Conservation (phyloP, 2,113 vertebrate species). For the Limnothrissa miodon region DNA sequence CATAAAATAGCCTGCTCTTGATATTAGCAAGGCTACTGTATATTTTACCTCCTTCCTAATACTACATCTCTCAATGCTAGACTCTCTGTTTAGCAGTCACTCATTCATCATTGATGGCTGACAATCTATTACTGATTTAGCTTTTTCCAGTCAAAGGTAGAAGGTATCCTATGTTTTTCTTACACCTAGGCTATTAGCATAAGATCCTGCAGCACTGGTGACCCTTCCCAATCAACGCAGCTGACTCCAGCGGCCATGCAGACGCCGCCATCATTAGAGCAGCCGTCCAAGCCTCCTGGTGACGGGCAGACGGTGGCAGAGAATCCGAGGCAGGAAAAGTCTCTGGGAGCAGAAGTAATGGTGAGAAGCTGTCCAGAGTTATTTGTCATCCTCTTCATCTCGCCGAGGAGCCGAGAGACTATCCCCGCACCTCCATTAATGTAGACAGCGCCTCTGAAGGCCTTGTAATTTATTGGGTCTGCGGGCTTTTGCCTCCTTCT, state of each 20-base stretch:
- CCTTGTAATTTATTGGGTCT: conserved; percentile 69
- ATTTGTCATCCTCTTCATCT: conserved; percentile 71
- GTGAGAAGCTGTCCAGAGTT: conserved; percentile 62
- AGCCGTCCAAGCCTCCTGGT: neutral
- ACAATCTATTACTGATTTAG: neutral
- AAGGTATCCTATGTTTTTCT: neutral
- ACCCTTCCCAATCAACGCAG: neutral
- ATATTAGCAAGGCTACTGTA: neutral
- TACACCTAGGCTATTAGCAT: neutral
- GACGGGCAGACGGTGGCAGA: neutral
- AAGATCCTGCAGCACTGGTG: neutral
- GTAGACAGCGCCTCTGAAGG: conserved; percentile 69
- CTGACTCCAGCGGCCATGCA: neutral
- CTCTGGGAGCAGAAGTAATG: conserved; percentile 27
- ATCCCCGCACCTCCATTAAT: conserved; percentile 69
- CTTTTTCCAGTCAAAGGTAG: neutral
- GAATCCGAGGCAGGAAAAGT: conserved; percentile 31
- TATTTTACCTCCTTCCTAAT: neutral
- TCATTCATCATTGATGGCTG: neutral
- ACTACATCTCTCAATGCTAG: neutral
- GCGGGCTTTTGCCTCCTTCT: conserved; percentile 62
- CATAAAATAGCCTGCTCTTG: neutral
- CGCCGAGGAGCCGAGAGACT: conserved; percentile 57
- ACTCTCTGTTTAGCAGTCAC: neutral
- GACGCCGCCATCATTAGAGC: neutral